Base-by-base conservation (phyloP, 2,113 vertebrate genomes). In the Porphyrio hochstetteri region DNA sequence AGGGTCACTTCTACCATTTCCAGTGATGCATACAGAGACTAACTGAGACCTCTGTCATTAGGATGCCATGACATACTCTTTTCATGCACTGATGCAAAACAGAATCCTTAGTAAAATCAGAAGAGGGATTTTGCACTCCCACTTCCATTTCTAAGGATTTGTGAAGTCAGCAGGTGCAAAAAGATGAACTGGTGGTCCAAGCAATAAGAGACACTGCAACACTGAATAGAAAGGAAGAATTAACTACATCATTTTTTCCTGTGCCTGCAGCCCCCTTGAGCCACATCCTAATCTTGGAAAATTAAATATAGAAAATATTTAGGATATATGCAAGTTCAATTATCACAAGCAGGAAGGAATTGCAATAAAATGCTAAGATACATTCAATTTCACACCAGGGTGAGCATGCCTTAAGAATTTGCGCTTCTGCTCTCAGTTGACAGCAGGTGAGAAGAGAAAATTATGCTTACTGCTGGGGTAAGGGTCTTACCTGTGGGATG, bases 401-500 rank as follows among this genome's bases (percentile, higher is more conserved):
- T 81, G 16, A 79, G 7, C 23, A 46, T 8, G 2, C 38, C 33
- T 87, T 79, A 77, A 79, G 74, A 67, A 61, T 19, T 44, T 3
- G 10, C 8, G 42, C 25, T 46, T 76, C 63, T 91, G 35, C 38
- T 36, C 28, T 60, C 38, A 72, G 11, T 1, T 81, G 44, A 23
- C 20, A 69, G 31, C 16, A 77, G 27, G 4, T 36, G 11, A 82
- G 16, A 24, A 71, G 24, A 18, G 10, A 87, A 23, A 78, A 85
- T 8, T 28, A 33, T 11, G 3, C 2, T 59, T 9, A 17, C n/a
- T 85, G 31, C 29, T 83, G 11, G 19, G 16, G 17, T 11, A 7
- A 76, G 9, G 8, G 3, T 52, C 59, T 90, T 79, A 98, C 98
- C 98, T 98, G 95, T 98, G 98, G 10, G 98, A 98, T 3, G 97